Conservation (phyloP, 2,113 vertebrate species). For the Dascyllus trimaculatus region DNA sequence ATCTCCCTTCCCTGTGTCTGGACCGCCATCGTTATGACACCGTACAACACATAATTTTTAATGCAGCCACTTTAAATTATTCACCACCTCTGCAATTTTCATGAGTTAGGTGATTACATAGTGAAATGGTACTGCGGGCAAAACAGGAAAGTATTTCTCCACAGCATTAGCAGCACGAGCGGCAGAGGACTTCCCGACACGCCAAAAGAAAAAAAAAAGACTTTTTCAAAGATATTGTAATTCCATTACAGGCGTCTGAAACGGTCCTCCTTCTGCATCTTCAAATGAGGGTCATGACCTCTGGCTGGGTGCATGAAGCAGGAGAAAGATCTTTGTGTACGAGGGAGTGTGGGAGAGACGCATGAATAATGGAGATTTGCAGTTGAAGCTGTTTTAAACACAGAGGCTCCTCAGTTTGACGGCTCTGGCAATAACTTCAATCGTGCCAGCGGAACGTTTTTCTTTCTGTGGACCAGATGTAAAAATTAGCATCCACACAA, state of each 20-base stretch:
- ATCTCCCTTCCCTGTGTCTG: constrained; percentile 41
- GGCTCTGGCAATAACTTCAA: constrained; percentile 33
- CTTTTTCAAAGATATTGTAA: constrained; percentile 43
- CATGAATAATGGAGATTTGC: constrained; percentile 68
- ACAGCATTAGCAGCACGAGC: constrained; percentile 45
- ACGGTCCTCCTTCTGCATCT: constrained; percentile 53
- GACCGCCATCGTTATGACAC: constrained; percentile 72
- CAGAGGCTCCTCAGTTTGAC: constrained; percentile 49
- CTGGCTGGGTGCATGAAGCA: constrained; percentile 49
- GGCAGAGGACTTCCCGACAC: constrained; percentile 37
- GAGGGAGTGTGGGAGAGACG: constrained; percentile 22
- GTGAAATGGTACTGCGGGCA: constrained; percentile 80
- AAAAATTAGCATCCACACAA: too few relatives aligned
- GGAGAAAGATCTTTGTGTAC: constrained; percentile 21
- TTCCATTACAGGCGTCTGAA: constrained; percentile 44
- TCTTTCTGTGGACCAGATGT: not conserved
- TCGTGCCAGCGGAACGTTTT: constrained; percentile 19
- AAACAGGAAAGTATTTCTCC: constrained; percentile 76
- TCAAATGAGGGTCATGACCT: constrained; percentile 71
- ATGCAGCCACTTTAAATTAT: constrained; percentile 81
- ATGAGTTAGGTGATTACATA: constrained; percentile 84
- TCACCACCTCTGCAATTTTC: constrained; percentile 82
- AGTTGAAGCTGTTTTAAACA: constrained; percentile 42
- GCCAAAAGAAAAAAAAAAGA: constrained; percentile 21
- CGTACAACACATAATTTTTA: constrained; percentile 78